phyloP scores from a whole-genome alignment of 2,888 invertebrate genomes.

The Toxonevra muliebris region DNA sequence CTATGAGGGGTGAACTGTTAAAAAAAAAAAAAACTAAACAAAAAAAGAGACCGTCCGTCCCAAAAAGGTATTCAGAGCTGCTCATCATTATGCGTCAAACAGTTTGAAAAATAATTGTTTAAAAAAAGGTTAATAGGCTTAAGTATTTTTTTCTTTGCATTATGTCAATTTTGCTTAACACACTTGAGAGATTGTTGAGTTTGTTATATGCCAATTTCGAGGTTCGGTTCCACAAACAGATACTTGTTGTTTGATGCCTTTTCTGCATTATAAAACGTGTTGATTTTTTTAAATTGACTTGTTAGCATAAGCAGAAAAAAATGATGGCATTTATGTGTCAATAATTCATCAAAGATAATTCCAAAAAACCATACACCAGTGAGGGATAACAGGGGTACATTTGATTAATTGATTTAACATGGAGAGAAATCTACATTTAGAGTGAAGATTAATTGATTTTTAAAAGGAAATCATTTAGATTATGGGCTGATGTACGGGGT shows the following conservation, averaged over 20 bases:
- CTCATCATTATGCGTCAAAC: too few relatives aligned
- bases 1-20: background rate
- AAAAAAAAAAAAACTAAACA: too few relatives aligned
- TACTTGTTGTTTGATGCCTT: background rate
- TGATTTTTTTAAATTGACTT: slow-evolving; percentile 55
- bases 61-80: too few relatives aligned
- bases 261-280: slow-evolving; percentile 7
- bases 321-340: slow-evolving; percentile 52
- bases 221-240: background rate
- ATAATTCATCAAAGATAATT: slow-evolving; percentile 42
- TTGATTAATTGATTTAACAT: too few relatives aligned
- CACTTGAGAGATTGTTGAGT: slow-evolving; percentile 16
- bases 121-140: slow-evolving; percentile 38
- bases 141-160: slow-evolving; percentile 24
- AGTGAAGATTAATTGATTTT: background rate
- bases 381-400: too few relatives aligned
- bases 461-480: background rate
- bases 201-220: too few relatives aligned
- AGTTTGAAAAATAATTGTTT: slow-evolving; percentile 12
- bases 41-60: too few relatives aligned
- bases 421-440: background rate
- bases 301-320: slow-evolving; percentile 45
- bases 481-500: background rate
- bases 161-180: slow-evolving; percentile 54
- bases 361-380: slow-evolving; percentile 40